A percentile compares a stretch with the other conserved stretches of the same genome.
Conservation (phyloP, 2,113 vertebrate genomes). For the Peucedramus taeniatus region DNA sequence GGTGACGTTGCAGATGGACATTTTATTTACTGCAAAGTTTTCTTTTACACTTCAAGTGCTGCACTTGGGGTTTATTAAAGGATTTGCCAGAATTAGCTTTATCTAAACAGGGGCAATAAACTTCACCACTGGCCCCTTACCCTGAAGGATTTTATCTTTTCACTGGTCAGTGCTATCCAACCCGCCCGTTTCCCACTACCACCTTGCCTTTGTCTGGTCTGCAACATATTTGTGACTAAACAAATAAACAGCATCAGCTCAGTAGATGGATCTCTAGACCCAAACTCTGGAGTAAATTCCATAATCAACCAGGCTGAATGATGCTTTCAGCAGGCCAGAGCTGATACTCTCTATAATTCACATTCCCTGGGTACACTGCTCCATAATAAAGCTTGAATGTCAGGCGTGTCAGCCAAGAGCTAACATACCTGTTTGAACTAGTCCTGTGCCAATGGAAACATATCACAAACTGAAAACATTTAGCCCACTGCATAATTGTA, state of each 20-base stretch:
- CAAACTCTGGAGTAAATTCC: slow-evolving; percentile 62
- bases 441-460: slow-evolving; percentile 71
- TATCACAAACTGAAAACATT: slow-evolving; percentile 60
- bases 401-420: slow-evolving; percentile 69
- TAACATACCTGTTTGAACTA: slow-evolving; percentile 74
- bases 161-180: not conserved
- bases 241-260: slow-evolving; percentile 53
- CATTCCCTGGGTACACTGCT: slow-evolving; percentile 61
- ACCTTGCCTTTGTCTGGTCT: slow-evolving; percentile 53
- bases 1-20: not conserved
- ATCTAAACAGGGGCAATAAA: not conserved
- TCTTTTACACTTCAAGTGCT: not conserved
- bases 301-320: slow-evolving; percentile 75
- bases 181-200: not conserved
- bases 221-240: not conserved
- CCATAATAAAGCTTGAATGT: slow-evolving; percentile 73
- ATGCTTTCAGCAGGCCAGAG: slow-evolving; percentile 71
- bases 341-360: slow-evolving; percentile 74
- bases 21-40: slow-evolving; percentile 9
- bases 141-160: not conserved
- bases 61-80: not conserved
- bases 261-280: slow-evolving; percentile 53
- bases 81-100: not conserved
- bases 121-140: not conserved
- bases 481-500: slow-evolving; percentile 55